Evolutionary conservation across 1,140 invertebrate genomes (phyloP), one percentile per base, ranked within the genome.

Genomic region (Zaprionus capensis): DNA sequence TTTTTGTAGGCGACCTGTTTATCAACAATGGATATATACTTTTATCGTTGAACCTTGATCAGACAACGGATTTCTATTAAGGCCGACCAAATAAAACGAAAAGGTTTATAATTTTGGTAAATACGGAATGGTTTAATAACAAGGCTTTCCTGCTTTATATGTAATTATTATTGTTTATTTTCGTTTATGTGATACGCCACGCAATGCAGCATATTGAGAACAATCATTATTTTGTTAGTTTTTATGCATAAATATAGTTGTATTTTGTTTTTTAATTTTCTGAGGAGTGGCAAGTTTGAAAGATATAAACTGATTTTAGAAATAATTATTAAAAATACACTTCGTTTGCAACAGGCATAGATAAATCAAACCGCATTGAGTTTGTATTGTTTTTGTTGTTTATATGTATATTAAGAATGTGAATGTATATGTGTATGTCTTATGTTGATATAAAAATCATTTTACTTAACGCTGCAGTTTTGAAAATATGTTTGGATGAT

Each of bases 121-220:
- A 34, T 11, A 34, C 9, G 31, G 9, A 34, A 34, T 34, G 9
- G 31, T 34, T 9, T 46, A 17, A 46, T 17, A 46, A 46, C 17
- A 46, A 9, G 7, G n/a, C 7, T 46, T 44, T 41, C 6, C 5
- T 17, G n/a, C n/a, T 46, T 17, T 17, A 17, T 46, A 46, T 46
- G 41, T 46, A 46, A 46, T 6, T 46, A 46, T 46, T 46, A 46
- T 46, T 46, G n/a, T 46, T 46, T 46, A 46, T 46, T 46, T 38
- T 20, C 15, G 41, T 46, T 46, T 17, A 46, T 46, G n/a, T 46
- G n/a, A n/a, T 46, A 17, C 41, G 41, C 41, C n/a, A 46, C 41
- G n/a, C n/a, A 46, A 46, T 17, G 41, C n/a, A 46, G 41, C 41
- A 46, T 46, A 17, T n/a, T 17, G 17, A 46, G 41, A 46, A 46